Evolutionary conservation across 2,113 vertebrate genomes (phyloP).

Genomic region (Proteles cristata): DNA sequence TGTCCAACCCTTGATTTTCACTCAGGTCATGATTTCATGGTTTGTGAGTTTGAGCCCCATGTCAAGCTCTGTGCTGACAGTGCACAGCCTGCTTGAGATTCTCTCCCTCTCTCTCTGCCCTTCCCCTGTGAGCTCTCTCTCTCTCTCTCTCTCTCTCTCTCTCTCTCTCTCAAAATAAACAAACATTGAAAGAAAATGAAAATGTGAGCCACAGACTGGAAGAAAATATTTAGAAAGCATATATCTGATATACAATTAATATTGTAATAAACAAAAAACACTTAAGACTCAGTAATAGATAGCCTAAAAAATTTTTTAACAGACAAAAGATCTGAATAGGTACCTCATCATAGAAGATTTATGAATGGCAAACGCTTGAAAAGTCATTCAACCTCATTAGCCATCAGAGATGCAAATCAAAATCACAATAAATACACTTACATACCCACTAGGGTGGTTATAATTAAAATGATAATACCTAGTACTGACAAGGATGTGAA

Average conservation of each 20-base stretch:
- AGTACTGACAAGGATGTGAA: not conserved
- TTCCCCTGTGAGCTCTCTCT: no score
- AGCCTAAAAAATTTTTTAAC: not conserved
- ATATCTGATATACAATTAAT: not conserved
- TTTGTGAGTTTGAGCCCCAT: no score
- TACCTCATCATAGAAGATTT: not conserved
- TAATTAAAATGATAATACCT: not conserved
- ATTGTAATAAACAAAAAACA: not conserved
- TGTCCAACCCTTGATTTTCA: no score
- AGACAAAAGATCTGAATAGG: not conserved
- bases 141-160: no score
- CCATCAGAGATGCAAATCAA: conserved; percentile 1
- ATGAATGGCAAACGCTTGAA: not conserved
- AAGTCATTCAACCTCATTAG: not conserved
- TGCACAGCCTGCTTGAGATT: no score
- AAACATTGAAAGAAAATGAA: not conserved
- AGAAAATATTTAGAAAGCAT: conserved; percentile 16
- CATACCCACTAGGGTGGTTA: not conserved
- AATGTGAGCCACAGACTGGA: not conserved
- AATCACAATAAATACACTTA: not conserved
- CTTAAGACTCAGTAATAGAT: not conserved
- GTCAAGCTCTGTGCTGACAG: no score
- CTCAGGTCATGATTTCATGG: no score
- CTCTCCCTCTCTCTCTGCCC: no score
- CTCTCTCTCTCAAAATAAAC: no score